Base-by-base conservation (phyloP, 2,888 invertebrate species). In the Nysson spinosus region DNA sequence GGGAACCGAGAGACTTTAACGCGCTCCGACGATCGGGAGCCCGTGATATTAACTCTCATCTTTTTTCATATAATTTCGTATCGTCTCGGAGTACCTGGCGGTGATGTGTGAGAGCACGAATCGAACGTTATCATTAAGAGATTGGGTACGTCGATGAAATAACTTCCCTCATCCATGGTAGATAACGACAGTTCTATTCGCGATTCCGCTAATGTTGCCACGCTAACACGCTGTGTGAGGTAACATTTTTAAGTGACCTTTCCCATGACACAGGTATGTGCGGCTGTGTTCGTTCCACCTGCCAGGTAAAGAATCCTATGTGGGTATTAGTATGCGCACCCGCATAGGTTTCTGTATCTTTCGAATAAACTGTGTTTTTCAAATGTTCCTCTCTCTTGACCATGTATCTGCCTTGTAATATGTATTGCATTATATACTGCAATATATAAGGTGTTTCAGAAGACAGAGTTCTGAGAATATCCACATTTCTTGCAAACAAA, bases 171-270 rank as follows among this genome's bases (percentile, higher is more conserved):
- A 5, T 20, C 44, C 5, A 24, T 20, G 35, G 37, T 35, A 37
- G 40, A 44, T 52, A 69, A 72, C 65, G 66, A 65, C 55, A 52
- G 55, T 65, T 66, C 67, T 57, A 73, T 69, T n/a, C n/a, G n/a
- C n/a, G n/a, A n/a, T n/a, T 66, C 60, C 46, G 70, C 69, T 75
- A 77, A 75, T 74, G 64, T 43, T 44, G 70, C 62, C 55, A 65
- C 61, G 56, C 57, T 32, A 52, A 63, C 54, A 61, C 63, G 55
- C 65, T 47, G 54, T 44, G 54, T 50, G 58, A 72, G 66, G 46
- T 44, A 60, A 55, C 57, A 74, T 78, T 83, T 83, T 84, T 83
- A 78, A 74, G 44, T 79, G 83, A 84, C 84, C 84, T 84, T 84
- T 84, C 83, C 83, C 84, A 83, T 83, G 81, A 69, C 77, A 77